Percentiles rank a stretch among this genome's conserved stretches.
Conservation (phyloP, 2,113 vertebrate species). For the Tiliqua scincoides region DNA sequence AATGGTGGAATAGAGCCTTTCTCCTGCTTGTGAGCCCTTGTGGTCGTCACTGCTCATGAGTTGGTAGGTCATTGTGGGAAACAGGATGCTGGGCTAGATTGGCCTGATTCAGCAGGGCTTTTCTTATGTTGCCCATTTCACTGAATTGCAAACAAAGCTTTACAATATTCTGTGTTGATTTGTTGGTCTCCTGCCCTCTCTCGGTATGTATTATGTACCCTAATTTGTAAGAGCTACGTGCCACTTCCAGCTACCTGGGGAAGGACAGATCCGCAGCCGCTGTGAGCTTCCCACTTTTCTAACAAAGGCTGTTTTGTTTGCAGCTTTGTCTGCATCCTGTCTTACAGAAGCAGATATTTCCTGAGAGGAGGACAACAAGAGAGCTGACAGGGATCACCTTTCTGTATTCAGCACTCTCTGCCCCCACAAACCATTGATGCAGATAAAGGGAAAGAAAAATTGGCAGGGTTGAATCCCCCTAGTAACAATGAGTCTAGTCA, state of each 20-base stretch:
- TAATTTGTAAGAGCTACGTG: not conserved
- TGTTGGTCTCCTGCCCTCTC: not conserved
- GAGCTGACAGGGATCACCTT: constrained; percentile 44
- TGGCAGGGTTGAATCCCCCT: not conserved
- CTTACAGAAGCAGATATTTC: constrained; percentile 63
- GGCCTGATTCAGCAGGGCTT: no score
- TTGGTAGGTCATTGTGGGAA: no score
- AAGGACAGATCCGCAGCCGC: not conserved
- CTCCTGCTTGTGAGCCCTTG: no score
- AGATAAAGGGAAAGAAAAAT: not conserved
- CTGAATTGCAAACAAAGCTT: not conserved
- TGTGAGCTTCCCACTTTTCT: not conserved
- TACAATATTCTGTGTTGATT: not conserved
- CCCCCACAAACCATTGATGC: not conserved
- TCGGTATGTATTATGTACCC: not conserved
- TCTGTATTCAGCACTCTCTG: not conserved
- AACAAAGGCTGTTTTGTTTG: constrained; percentile 51
- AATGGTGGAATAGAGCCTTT: no score
- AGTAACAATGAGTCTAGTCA: not conserved
- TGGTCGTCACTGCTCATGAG: no score
- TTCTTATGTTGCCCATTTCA: not conserved
- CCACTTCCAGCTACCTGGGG: not conserved
- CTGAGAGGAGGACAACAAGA: constrained; percentile 53
- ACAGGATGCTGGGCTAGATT: no score
- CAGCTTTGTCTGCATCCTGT: constrained; percentile 30